Base-by-base conservation (phyloP, 2,113 vertebrate genomes). In the Peromyscus leucopus region DNA sequence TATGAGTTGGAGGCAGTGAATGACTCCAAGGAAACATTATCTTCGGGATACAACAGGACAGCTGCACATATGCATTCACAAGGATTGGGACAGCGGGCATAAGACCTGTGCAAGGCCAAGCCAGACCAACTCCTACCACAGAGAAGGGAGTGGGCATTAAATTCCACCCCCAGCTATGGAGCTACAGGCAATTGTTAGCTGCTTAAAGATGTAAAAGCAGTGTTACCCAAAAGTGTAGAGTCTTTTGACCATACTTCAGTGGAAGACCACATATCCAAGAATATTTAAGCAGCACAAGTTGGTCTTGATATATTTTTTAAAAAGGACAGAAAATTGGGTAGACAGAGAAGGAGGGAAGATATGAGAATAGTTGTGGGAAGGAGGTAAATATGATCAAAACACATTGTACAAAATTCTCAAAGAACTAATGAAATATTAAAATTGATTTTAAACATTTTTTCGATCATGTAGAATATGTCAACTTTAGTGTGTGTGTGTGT, bases 401-500 rank as follows among this genome's bases (percentile, higher is more conserved):
- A n/a, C 5, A 57, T 3, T 55, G 36, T 39, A n/a, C 28, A 83
- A 59, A 83, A n/a, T 82, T 57, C 31, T 82, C 79, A 82, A 82
- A 84, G 36, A 63, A 42, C 22, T 39, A 42, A 61, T 59, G 63
- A 42, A 84, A 63, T 63, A 16, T 75, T 87, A 48, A 80, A 72
- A 67, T 33, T 72, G 78, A 93, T 74, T 89, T 89, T 75, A 95
- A 61, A 91, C 11, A 48, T 57, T 8, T 92, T 87, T 33, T 83
- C 42, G 48, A 84, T 88, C 19, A n/a, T n/a, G 1, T 87, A 87
- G 26, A 89, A 51, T 92, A 36, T 86, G 24, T 51, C 61, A 87
- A 16, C 21, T 65, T 48, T 91, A 31, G 39, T 51, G 75, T 76
- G 3, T 55, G 12, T 13, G 21, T 12, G 21, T 19, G 55, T 10